A percentile compares a stretch with the other conserved stretches of the same genome.
These are phyloP conservation scores for Daphoenositta chrysoptera DNA, from an alignment of 2,113 vertebrate genomes.

Conservation along the genomic window DNA sequence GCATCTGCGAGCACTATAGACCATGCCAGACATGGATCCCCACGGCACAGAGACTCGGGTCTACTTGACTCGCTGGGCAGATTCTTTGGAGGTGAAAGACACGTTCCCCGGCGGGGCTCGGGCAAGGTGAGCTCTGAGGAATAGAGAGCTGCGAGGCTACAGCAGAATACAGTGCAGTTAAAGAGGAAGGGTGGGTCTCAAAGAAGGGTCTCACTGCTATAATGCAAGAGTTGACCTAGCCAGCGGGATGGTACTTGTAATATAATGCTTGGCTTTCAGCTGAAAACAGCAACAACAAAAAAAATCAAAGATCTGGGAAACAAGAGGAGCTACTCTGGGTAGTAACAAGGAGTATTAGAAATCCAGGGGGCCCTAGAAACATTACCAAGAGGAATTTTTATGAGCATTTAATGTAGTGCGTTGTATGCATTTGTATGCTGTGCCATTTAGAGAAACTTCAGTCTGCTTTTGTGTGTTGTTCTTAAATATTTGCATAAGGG, in stretches of 20 bases:
- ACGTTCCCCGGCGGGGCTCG: constrained; percentile 85
- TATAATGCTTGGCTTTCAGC: neutral
- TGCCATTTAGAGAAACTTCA: neutral
- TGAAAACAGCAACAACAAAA: neutral
- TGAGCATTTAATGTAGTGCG: neutral
- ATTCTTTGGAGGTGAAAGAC: constrained; percentile 95
- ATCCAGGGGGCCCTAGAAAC: neutral
- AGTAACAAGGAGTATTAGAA: neutral
- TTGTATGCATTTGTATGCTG: neutral
- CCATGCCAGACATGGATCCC: constrained; percentile 83
- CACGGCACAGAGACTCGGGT: constrained; percentile 88
- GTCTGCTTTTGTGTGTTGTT: neutral
- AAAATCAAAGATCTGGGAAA: neutral
- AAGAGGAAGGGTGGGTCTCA: constrained; percentile 41
- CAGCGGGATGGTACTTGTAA: neutral
- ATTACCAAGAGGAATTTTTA: neutral
- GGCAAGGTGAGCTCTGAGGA: constrained; percentile 93
- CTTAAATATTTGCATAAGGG: neutral
- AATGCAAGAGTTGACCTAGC: constrained; percentile 63
- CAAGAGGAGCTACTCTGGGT: neutral
- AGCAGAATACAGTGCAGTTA: neutral
- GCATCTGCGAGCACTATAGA: constrained; percentile 90
- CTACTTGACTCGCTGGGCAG: constrained; percentile 94
- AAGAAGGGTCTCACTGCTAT: constrained; percentile 1
- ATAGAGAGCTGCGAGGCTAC: constrained; percentile 60